These are phyloP conservation scores for Calvadosia cruxmelitensis DNA, from an alignment of 30 jellyfish, hydroid and myxozoan genomes.

Conservation along the genomic window DNA sequence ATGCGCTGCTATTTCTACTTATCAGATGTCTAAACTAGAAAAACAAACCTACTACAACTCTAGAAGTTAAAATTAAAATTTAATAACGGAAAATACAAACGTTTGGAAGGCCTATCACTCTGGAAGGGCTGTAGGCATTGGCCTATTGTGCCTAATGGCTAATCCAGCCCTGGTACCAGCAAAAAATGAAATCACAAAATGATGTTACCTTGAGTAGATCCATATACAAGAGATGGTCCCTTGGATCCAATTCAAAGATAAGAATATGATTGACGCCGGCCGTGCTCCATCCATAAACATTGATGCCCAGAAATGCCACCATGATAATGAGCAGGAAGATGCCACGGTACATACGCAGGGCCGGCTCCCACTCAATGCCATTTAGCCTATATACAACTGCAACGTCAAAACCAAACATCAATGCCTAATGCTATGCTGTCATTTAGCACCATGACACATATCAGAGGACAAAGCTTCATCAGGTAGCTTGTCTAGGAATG, in stretches of 20 bases:
- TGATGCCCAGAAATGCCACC: slow-evolving; percentile 82
- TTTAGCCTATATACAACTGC: slow-evolving; percentile 31
- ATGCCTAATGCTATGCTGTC: neutral
- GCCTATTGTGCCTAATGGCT: too few species aligned
- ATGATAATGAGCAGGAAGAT: slow-evolving; percentile 47
- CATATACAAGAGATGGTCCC: slow-evolving; percentile 74
- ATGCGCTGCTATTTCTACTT: too few species aligned
- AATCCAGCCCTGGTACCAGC: neutral
- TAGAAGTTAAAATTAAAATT: too few species aligned
- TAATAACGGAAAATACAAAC: too few species aligned
- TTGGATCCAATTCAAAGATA: slow-evolving; percentile 87
- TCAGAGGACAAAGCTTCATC: too few species aligned
- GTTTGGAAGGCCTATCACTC: too few species aligned
- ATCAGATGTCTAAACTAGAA: too few species aligned
- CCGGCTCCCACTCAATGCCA: slow-evolving; percentile 75
- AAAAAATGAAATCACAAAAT: neutral
- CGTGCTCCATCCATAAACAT: slow-evolving; percentile 91
- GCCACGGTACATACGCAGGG: slow-evolving; percentile 95
- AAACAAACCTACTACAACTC: too few species aligned
- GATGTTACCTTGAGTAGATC: slow-evolving; percentile 54
- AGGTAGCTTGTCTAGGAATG: too few species aligned
- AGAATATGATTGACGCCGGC: slow-evolving; percentile 96
- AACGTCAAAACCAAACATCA: neutral
- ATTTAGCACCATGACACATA: neutral
- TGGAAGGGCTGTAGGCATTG: too few species aligned